These are phyloP conservation scores for Gallinago nigripennis DNA, from an alignment of 2,797 vertebrate species.

Conservation along the genomic window DNA sequence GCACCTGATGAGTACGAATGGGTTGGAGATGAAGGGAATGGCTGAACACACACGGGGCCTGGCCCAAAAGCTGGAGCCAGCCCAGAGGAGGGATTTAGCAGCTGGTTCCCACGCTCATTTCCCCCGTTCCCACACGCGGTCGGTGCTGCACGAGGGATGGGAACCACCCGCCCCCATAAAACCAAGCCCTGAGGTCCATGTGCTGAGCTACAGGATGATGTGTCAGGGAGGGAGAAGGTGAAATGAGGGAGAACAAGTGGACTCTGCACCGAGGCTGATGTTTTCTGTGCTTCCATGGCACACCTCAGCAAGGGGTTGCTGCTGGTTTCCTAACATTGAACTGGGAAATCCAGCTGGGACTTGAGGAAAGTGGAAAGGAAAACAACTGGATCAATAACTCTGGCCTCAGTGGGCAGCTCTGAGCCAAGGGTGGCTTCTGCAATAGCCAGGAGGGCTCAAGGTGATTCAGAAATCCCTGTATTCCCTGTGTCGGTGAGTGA, in stretches of 20 bases:
- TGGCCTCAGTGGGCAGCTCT: fast-evolving
- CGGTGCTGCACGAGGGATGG: not conserved
- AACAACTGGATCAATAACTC: not conserved
- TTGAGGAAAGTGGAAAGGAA: not conserved
- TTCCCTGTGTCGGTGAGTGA: fast-evolving
- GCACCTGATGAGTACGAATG: not conserved
- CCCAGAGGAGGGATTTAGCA: not conserved
- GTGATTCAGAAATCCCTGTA: not conserved
- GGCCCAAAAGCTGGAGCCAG: not conserved
- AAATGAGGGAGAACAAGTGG: fast-evolving
- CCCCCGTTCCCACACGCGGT: not conserved
- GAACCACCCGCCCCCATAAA: not conserved
- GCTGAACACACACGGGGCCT: not conserved
- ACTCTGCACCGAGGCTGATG: not conserved
- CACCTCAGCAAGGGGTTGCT: fast-evolving
- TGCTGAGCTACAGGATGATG: not conserved
- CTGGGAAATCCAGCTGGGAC: not conserved
- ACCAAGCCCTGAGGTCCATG: fast-evolving
- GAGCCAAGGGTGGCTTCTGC: not conserved
- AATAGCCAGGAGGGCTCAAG: fast-evolving
- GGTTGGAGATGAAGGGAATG: not conserved
- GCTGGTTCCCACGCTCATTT: not conserved
- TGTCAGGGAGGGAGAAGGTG: not conserved
- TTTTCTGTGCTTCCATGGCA: not conserved
- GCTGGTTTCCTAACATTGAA: not conserved